Conservation (phyloP, 1,140 invertebrate genomes). For the Antheraea mylitta region DNA sequence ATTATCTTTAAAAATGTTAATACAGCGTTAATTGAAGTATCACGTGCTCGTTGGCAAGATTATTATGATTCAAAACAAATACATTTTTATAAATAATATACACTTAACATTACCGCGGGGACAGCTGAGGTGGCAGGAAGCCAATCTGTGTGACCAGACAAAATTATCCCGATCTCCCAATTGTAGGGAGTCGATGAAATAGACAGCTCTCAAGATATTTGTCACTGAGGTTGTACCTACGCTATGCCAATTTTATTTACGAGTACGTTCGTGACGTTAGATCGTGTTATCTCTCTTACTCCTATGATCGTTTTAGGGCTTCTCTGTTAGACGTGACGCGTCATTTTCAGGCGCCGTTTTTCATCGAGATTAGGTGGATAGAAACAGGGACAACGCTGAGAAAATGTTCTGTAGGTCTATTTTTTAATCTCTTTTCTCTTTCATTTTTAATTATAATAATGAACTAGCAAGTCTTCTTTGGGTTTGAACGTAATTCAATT, state of each 20-base stretch:
- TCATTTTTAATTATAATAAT: no score
- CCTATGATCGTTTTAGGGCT: neutral
- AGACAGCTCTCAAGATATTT: neutral
- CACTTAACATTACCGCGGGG: slow-evolving; percentile 47
- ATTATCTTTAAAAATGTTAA: slow-evolving; percentile 8
- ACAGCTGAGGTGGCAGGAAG: slow-evolving; percentile 48
- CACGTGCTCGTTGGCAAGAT: slow-evolving; percentile 33
- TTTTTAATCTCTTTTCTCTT: no score
- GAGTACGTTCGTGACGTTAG: slow-evolving; percentile 36
- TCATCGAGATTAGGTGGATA: slow-evolving; percentile 7
- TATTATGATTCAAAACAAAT: slow-evolving; percentile 68
- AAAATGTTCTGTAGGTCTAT: no score
- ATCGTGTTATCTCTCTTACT: slow-evolving; percentile 8
- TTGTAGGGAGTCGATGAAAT: neutral
- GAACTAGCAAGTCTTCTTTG: no score
- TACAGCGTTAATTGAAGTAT: slow-evolving; percentile 23
- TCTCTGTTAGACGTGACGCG: slow-evolving; percentile 15
- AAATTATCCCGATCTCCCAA: neutral
- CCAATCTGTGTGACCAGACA: neutral
- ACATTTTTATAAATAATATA: slow-evolving; percentile 66
- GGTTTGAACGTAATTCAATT: no score
- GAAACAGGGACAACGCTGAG: no score
- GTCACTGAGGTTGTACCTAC: slow-evolving; percentile 1
- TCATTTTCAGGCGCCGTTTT: slow-evolving; percentile 18
- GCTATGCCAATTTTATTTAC: slow-evolving; percentile 40